phyloP scores from a whole-genome alignment of 2,113 vertebrate species.

The Microcebus lehilahytsara region DNA sequence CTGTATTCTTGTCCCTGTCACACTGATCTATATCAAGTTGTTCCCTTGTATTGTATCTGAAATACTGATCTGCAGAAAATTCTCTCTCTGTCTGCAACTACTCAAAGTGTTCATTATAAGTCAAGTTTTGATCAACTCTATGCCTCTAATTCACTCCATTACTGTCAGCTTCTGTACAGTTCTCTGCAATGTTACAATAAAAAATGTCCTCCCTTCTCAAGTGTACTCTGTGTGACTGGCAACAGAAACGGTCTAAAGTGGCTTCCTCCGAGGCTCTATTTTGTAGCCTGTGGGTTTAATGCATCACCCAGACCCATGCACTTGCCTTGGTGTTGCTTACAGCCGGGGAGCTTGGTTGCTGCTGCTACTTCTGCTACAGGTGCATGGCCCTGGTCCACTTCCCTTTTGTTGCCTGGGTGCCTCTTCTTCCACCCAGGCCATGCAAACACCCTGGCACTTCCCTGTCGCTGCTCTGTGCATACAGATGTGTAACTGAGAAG shows the following conservation, averaged over 20 bases:
- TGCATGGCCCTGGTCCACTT: no score
- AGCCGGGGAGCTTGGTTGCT: background rate
- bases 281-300: background rate
- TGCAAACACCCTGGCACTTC: background rate
- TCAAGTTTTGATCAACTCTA: constrained; percentile 21
- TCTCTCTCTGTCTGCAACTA: background rate
- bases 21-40: background rate
- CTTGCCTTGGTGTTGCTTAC: background rate
- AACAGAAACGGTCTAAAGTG: background rate
- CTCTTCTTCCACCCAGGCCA: background rate
- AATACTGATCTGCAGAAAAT: background rate
- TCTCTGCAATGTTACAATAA: background rate
- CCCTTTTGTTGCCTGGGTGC: background rate
- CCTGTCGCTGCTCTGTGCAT: background rate
- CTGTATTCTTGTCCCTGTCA: background rate
- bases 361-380: background rate
- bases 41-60: background rate
- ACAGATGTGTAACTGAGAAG: background rate
- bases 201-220: background rate
- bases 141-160: constrained; percentile 12
- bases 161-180: background rate
- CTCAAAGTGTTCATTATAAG: background rate
- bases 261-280: background rate
- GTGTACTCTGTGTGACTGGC: background rate
- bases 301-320: background rate